Evolutionary conservation across 2,888 invertebrate species (phyloP).

Genomic region (Cosmia pyralina): DNA sequence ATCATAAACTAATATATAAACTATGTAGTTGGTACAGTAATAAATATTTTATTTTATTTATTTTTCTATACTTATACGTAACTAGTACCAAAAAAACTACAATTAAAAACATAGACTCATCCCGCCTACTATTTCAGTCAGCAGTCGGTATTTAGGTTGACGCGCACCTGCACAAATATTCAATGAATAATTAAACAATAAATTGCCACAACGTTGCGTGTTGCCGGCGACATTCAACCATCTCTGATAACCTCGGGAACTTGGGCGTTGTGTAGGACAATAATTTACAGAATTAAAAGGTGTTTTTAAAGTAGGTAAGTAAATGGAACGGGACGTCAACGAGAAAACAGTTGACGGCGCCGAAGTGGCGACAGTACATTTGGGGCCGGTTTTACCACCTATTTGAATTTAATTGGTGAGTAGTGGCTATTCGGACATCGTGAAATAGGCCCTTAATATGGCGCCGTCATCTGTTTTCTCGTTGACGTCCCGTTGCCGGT

Average conservation of each 20-base stretch:
- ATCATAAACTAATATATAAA: too few relatives aligned
- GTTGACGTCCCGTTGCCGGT: too few relatives aligned
- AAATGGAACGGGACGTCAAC: neutral
- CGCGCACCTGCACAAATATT: constrained; percentile 82
- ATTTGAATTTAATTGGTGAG: too few relatives aligned
- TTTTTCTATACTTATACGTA: too few relatives aligned
- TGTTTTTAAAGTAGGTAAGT: neutral
- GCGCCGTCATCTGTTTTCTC: too few relatives aligned
- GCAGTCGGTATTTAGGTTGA: constrained; percentile 78
- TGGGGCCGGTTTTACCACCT: too few relatives aligned
- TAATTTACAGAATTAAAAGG: neutral
- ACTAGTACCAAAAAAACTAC: neutral
- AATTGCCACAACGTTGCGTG: constrained; percentile 53
- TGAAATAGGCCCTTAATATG: too few relatives aligned
- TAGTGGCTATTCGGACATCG: too few relatives aligned
- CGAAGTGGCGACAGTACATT: too few relatives aligned
- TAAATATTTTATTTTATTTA: too few relatives aligned
- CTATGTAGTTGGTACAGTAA: too few relatives aligned
- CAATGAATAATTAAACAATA: constrained; percentile 76
- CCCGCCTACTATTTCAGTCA: constrained; percentile 29
- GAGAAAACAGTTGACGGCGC: too few relatives aligned
- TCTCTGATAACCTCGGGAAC: constrained; percentile 26
- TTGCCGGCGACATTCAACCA: constrained; percentile 34
- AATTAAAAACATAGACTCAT: neutral
- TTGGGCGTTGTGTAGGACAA: neutral